Percentiles rank a stretch among this genome's conserved stretches.
phyloP scores from a whole-genome alignment of 2,888 invertebrate species.

The Arge pagana region DNA sequence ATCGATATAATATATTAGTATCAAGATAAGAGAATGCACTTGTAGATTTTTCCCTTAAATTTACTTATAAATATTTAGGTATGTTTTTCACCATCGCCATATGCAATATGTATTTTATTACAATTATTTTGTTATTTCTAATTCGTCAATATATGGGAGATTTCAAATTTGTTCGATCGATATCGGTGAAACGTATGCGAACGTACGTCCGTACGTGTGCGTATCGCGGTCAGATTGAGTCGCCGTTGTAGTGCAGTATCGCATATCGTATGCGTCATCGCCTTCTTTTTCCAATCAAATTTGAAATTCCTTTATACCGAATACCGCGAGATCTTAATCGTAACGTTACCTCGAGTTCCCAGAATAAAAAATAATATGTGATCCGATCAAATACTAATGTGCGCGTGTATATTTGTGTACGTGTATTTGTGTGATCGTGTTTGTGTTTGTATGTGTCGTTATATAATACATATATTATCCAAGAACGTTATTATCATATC shows the following conservation, averaged over 20 bases:
- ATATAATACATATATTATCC: constrained; percentile 7
- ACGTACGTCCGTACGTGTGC: neutral
- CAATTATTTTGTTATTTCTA: constrained; percentile 4
- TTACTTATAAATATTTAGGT: constrained; percentile 24
- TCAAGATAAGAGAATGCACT: constrained; percentile 39
- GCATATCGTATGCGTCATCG: neutral
- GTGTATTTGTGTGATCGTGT: constrained; percentile 6
- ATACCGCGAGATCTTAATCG: constrained; percentile 7
- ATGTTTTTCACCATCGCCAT: constrained; percentile 22
- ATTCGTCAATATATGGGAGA: constrained; percentile 11
- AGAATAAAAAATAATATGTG: constrained; percentile 29
- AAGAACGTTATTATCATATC: constrained; percentile 13
- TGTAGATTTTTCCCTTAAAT: constrained; percentile 18
- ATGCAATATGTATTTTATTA: constrained; percentile 15
- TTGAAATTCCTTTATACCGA: constrained; percentile 10
- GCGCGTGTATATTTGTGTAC: constrained; percentile 24
- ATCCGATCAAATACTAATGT: constrained; percentile 25
- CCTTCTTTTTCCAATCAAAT: constrained; percentile 4
- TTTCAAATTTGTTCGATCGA: constrained; percentile 11
- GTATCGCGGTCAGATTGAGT: too few relatives aligned
- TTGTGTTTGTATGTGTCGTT: neutral
- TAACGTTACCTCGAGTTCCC: constrained; percentile 19
- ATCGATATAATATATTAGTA: constrained; percentile 37
- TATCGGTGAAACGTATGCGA: neutral
- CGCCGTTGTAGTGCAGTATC: too few relatives aligned